phyloP scores from a whole-genome alignment of 35 echinoderm and acorn worm genomes.

The Apostichopus parvimensis region DNA sequence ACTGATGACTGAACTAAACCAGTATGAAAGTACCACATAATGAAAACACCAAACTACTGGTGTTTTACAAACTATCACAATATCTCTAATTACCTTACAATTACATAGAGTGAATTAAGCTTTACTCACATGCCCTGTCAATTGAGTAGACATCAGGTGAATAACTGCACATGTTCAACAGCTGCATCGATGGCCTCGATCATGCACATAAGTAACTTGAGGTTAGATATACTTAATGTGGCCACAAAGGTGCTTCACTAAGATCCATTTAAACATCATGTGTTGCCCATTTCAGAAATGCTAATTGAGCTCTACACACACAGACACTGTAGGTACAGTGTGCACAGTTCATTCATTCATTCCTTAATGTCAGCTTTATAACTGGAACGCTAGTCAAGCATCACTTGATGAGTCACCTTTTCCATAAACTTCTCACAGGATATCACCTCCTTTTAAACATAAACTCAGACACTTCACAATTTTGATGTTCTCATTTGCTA shows the following conservation, averaged over 20 bases:
- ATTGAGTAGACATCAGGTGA: background rate
- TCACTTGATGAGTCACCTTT: background rate
- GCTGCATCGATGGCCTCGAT: background rate
- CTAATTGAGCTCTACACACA: background rate
- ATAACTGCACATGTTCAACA: background rate
- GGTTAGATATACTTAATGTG: background rate
- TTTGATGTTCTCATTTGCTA: background rate
- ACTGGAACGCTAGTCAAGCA: background rate
- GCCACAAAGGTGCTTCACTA: background rate
- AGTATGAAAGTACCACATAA: no score
- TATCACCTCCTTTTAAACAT: background rate
- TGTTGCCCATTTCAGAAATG: background rate
- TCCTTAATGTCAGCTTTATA: background rate
- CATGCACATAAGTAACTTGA: background rate
- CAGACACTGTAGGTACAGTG: background rate
- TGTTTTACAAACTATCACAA: no score
- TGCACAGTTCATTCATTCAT: background rate
- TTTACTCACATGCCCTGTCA: background rate
- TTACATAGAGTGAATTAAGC: no score
- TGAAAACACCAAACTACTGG: no score
- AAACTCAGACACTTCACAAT: background rate
- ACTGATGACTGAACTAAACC: no score
- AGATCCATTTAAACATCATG: background rate
- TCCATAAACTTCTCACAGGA: background rate
- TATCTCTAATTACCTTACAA: no score